Evolutionary conservation across 2,113 vertebrate genomes (phyloP), one percentile per base, ranked within the genome.

Genomic region (Heterochromis multidens): DNA sequence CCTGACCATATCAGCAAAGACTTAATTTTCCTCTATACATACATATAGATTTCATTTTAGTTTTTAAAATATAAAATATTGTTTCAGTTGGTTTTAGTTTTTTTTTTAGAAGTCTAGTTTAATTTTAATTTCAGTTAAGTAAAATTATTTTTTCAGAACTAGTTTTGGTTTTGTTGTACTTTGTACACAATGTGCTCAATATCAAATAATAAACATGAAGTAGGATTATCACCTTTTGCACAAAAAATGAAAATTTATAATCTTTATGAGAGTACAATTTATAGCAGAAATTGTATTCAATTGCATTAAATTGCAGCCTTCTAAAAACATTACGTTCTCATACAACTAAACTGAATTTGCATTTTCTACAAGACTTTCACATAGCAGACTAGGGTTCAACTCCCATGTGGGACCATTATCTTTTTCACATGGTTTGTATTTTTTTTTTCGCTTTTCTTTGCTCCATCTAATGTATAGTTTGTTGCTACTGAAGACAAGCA

Each of bases 11-110:
- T 2, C 35, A 43, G 13, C n/a, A 67, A 43, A 43, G 40, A 13
- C 7, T 43, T 35, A 13, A 67, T 17, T 14, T 67, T 43, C n/a
- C n/a, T n/a, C n/a, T n/a, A n/a, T n/a, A n/a, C n/a, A n/a, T n/a
- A n/a, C n/a, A n/a, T n/a, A n/a, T n/a, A 0, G 12, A 63, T 16
- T 16, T 16, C 0, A 43, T 10, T 67, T 67, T 2, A 25, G 0
- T 67, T 67, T 1, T 67, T 67, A 17, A 67, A 0, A 0, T 43
- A 17, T 25, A 27, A 67, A 67, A 43, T 43, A 67, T 67, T 43
- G n/a, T 11, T 43, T 43, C 14, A 67, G 63, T 43, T 0, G 25
- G 63, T 27, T 67, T 67, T 7, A 27, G 37, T 21, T 3, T 31
- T 37, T 27, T 7, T 58, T 59, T 59, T 25, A 27, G 57, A 14